phyloP scores from a whole-genome alignment of 2,888 invertebrate species.

The Notocelia uddmanniana region DNA sequence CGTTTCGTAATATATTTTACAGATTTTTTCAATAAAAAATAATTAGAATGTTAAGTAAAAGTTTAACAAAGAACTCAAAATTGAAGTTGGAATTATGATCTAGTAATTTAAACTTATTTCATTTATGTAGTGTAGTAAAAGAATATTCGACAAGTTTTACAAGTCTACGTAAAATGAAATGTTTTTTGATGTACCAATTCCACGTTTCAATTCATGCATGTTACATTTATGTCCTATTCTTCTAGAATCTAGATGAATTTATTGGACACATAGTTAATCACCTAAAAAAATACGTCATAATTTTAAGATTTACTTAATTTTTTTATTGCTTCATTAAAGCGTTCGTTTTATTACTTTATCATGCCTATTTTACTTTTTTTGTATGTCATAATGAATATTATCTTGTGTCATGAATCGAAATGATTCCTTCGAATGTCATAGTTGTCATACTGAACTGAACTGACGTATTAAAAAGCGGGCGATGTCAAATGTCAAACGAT shows the following conservation, averaged over 20 bases:
- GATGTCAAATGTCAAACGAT: no score
- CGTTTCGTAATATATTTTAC: slow-evolving; percentile 3
- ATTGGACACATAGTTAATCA: background rate
- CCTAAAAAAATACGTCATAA: no score
- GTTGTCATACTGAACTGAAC: background rate
- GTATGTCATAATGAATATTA: no score
- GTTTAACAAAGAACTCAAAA: background rate
- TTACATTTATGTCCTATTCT: background rate
- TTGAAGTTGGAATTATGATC: background rate
- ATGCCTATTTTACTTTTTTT: no score
- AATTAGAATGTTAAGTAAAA: no score
- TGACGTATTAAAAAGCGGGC: slow-evolving; percentile 5
- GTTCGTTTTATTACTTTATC: no score
- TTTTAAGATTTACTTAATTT: no score
- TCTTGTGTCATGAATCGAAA: background rate
- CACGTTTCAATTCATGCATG: background rate
- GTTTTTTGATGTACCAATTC: background rate
- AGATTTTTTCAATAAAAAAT: background rate
- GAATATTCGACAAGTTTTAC: background rate
- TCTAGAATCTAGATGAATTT: background rate
- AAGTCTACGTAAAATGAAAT: background rate
- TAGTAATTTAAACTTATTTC: background rate
- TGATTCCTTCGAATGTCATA: background rate
- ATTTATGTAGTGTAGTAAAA: background rate
- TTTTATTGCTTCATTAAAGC: no score